These are phyloP conservation scores for Holocentrus rufus DNA, from an alignment of 2,797 vertebrate genomes.

Conservation along the genomic window DNA sequence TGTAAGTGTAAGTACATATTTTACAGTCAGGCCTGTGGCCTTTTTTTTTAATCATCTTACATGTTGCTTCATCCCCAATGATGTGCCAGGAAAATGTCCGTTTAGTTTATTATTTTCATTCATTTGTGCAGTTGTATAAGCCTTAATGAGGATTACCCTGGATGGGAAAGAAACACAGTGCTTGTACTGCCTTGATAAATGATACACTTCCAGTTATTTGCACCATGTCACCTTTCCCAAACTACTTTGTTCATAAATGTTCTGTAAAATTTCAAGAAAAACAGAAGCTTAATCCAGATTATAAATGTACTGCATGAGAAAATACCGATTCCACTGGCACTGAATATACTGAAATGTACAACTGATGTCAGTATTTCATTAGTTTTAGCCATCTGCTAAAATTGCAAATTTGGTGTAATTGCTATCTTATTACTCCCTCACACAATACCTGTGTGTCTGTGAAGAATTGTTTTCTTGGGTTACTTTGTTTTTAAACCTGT, in stretches of 20 bases:
- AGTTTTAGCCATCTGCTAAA: not conserved
- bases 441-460: constrained; percentile 17
- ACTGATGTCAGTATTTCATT: not conserved
- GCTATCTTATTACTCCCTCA: constrained; percentile 16
- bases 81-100: not conserved
- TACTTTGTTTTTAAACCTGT: constrained; percentile 18
- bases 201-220: constrained; percentile 57
- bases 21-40: constrained; percentile 30
- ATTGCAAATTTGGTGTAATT: not conserved
- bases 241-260: constrained; percentile 45
- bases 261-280: constrained; percentile 12
- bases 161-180: not conserved
- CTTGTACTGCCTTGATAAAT: constrained; percentile 42
- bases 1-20: not conserved
- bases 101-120: constrained; percentile 13
- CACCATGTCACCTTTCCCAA: constrained; percentile 39
- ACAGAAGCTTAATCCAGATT: constrained; percentile 15
- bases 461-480: constrained; percentile 4
- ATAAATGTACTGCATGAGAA: constrained; percentile 14
- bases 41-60: not conserved
- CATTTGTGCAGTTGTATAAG: not conserved
- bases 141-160: constrained; percentile 2
- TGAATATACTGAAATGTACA: not conserved
- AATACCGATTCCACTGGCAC: constrained; percentile 19
- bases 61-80: constrained; percentile 19